Percentiles rank a stretch among this genome's conserved stretches.
Conservation (phyloP, 2,888 invertebrate species). For the Subacronicta megacephala region DNA sequence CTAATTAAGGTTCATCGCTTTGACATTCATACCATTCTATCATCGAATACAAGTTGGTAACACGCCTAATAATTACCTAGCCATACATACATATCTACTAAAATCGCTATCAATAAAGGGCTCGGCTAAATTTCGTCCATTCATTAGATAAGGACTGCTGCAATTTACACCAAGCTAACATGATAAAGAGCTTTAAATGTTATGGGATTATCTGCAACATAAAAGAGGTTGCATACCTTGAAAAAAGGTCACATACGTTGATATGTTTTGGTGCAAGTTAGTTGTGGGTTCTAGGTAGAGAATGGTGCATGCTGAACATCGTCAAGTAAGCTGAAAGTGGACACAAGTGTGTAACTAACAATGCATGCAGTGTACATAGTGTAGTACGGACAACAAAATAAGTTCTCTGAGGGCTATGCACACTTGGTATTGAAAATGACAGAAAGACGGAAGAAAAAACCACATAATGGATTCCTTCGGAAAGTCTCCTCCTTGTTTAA, state of each 20-base stretch:
- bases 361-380: conserved; percentile 90
- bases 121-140: conserved; percentile 80
- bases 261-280: conserved; percentile 87
- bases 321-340: conserved; percentile 83
- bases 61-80: conserved; percentile 83
- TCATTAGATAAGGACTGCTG: conserved; percentile 84
- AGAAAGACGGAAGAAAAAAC: conserved; percentile 89
- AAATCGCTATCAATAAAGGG: conserved; percentile 86
- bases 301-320: conserved; percentile 87
- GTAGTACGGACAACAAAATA: conserved; percentile 79
- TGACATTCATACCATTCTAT: conserved; percentile 88
- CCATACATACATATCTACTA: conserved; percentile 80
- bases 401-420: conserved; percentile 82
- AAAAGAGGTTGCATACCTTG: conserved; percentile 72
- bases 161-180: conserved; percentile 82
- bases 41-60: conserved; percentile 84
- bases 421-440: conserved; percentile 86
- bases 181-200: conserved; percentile 78
- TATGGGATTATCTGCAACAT: conserved; percentile 72
- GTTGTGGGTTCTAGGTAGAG: conserved; percentile 88
- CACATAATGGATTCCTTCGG: conserved; percentile 93
- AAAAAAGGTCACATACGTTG: conserved; percentile 72
- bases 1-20: conserved; percentile 89
- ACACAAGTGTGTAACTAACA: conserved; percentile 89
- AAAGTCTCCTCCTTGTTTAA: conserved; percentile 96